phyloP scores from a whole-genome alignment of 2,888 invertebrate species.

The Plebejus anna region DNA sequence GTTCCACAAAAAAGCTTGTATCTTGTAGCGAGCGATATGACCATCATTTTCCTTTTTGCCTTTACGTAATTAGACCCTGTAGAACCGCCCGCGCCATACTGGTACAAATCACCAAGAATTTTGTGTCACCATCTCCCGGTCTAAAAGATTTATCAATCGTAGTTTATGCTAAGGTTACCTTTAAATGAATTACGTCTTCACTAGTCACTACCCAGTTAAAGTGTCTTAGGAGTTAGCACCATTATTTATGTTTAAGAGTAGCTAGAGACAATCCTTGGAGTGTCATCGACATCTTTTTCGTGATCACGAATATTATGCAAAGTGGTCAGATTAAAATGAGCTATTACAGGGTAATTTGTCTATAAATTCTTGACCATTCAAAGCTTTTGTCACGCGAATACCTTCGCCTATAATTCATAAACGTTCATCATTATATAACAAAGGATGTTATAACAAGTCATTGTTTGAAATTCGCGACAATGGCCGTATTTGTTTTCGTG shows the following conservation, averaged over 20 bases:
- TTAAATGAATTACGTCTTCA: too few species aligned
- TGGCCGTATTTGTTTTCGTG: slow-evolving; percentile 1
- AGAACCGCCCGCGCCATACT: too few species aligned
- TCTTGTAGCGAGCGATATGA: too few species aligned
- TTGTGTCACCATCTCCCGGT: too few species aligned
- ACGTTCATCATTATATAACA: slow-evolving; percentile 1
- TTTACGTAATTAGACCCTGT: too few species aligned
- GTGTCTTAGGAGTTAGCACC: too few species aligned
- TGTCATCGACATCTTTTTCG: background rate
- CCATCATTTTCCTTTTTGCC: too few species aligned
- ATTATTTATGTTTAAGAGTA: background rate
- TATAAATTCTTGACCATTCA: slow-evolving; percentile 7
- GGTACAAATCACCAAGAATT: too few species aligned
- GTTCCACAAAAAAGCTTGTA: too few species aligned
- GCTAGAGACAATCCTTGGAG: background rate
- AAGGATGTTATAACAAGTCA: slow-evolving; percentile 21
- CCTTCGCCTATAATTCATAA: background rate
- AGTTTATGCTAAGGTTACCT: too few species aligned
- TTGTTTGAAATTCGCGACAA: slow-evolving; percentile 15
- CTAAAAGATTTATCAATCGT: too few species aligned
- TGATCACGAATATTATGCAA: background rate
- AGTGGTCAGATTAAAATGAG: slow-evolving; percentile 9
- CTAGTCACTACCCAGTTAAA: too few species aligned
- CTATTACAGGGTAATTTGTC: slow-evolving; percentile 14
- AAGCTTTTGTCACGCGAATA: slow-evolving; percentile 13